Percentiles rank a stretch among this genome's conserved stretches.
These are phyloP conservation scores for Cheilosia pagana DNA, from an alignment of 2,888 invertebrate genomes.

Conservation along the genomic window DNA sequence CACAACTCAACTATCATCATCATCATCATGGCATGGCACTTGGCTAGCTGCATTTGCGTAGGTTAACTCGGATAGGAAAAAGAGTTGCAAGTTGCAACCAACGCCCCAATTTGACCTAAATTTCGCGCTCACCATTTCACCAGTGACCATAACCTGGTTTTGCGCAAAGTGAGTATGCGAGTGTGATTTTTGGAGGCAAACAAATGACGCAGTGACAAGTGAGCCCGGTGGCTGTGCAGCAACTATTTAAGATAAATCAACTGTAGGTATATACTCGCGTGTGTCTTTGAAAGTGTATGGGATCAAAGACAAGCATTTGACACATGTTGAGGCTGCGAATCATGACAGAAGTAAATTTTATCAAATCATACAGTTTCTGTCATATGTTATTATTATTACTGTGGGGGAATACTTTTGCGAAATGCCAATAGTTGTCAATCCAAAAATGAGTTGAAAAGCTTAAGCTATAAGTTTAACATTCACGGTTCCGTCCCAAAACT, in stretches of 20 bases:
- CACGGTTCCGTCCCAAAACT: no score
- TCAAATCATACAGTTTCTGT: no score
- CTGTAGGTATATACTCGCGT: no score
- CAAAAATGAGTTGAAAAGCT: no score
- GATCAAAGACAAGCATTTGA: background rate
- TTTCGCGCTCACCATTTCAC: conserved; percentile 51
- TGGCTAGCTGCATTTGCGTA: conserved; percentile 70
- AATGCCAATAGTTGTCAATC: no score
- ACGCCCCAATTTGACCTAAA: conserved; percentile 72
- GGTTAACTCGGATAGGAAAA: conserved; percentile 38
- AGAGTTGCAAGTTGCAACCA: conserved; percentile 62
- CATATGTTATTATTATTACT: no score
- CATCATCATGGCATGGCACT: conserved; percentile 14
- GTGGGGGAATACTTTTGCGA: no score
- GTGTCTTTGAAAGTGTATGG: background rate
- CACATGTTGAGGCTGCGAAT: background rate
- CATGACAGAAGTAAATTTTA: no score
- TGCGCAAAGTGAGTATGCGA: background rate
- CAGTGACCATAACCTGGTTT: conserved; percentile 70
- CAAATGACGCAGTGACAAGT: conserved; percentile 43
- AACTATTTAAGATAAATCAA: background rate
- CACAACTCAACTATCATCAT: background rate
- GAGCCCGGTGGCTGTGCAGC: background rate
- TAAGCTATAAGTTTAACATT: no score
- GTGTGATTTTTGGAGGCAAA: conserved; percentile 8